These are phyloP conservation scores for Pedionomus torquatus DNA, from an alignment of 2,113 vertebrate genomes.

Conservation along the genomic window DNA sequence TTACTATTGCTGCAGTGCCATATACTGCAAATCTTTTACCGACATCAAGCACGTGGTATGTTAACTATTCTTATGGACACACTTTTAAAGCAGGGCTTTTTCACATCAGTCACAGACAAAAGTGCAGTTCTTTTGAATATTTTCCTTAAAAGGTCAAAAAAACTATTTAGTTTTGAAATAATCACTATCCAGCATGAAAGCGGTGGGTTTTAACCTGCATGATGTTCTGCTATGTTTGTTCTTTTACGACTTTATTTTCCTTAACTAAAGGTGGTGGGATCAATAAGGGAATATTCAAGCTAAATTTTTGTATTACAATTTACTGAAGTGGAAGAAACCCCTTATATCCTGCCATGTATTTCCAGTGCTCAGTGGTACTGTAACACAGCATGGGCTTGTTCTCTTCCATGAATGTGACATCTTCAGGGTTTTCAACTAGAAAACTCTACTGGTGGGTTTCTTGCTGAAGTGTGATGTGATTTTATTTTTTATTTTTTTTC, in stretches of 20 bases:
- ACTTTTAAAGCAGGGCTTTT: background rate
- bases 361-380: background rate
- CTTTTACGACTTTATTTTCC: background rate
- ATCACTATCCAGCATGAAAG: background rate
- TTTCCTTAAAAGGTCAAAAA: background rate
- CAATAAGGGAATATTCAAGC: slow-evolving; percentile 1
- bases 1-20: slow-evolving; percentile 93
- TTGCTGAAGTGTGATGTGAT: background rate
- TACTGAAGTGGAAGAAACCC: background rate
- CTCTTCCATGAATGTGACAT: background rate
- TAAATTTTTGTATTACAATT: background rate
- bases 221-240: background rate
- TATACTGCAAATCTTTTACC: slow-evolving; percentile 94
- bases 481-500: background rate
- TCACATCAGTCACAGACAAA: background rate
- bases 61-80: background rate
- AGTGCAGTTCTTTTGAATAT: background rate
- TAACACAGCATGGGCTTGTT: background rate
- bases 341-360: slow-evolving; percentile 2
- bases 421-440: slow-evolving; percentile 25
- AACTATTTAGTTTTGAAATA: background rate
- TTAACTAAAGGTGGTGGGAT: slow-evolving; percentile 5
- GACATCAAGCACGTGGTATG: slow-evolving; percentile 96
- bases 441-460: slow-evolving; percentile 1
- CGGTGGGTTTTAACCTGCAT: background rate